Conservation (phyloP, 2,888 invertebrate genomes). For the Nudaria mundana region DNA sequence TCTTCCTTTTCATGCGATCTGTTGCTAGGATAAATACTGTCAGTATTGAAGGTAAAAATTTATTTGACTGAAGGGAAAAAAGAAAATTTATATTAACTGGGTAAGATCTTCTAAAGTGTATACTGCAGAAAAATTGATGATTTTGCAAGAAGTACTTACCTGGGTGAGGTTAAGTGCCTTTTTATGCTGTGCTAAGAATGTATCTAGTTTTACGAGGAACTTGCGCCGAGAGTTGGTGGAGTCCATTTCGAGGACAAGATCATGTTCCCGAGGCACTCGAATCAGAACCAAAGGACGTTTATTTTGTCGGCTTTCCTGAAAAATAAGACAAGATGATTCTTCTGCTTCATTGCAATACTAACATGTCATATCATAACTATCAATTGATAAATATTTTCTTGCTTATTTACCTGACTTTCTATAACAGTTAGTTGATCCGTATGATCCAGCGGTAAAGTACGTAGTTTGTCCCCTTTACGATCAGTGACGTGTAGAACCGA, state of each 20-base stretch:
- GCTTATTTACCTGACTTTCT: conserved; percentile 89
- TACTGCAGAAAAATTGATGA: too few relatives aligned
- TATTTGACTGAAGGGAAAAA: too few relatives aligned
- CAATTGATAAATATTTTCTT: background rate
- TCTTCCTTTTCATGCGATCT: too few relatives aligned
- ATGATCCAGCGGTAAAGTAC: conserved; percentile 89
- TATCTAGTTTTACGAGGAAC: conserved; percentile 92
- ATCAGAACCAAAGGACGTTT: conserved; percentile 91
- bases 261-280: conserved; percentile 93
- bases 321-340: background rate
- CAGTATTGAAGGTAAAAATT: too few relatives aligned
- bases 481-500: conserved; percentile 92
- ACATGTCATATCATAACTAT: background rate
- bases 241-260: conserved; percentile 95
- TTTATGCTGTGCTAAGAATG: conserved; percentile 91
- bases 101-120: too few relatives aligned
- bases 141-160: conserved; percentile 65
- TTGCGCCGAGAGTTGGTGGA: conserved; percentile 89
- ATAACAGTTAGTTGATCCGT: conserved; percentile 91
- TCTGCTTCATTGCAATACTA: background rate
- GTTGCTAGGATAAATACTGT: too few relatives aligned
- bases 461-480: conserved; percentile 93
- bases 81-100: too few relatives aligned
- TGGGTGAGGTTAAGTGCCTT: conserved; percentile 88
- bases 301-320: conserved; percentile 83